These are phyloP conservation scores for Atopsyche davidsoni DNA, from an alignment of 1,140 invertebrate species.

Conservation along the genomic window DNA sequence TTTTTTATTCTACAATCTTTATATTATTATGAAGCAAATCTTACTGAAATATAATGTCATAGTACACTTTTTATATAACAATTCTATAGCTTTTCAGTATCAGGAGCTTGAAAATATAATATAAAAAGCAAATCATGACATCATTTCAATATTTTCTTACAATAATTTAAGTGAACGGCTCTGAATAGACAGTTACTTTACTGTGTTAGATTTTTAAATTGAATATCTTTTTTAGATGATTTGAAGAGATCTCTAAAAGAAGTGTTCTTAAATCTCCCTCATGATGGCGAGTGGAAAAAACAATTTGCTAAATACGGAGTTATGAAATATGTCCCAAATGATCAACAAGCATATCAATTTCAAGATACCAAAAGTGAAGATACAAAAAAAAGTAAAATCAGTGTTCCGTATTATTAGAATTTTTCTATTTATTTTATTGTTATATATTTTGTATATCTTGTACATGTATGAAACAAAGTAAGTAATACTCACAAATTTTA, in stretches of 20 bases:
- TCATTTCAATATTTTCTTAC: neutral
- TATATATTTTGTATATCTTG: conserved; percentile 43
- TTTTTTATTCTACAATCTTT: too few species aligned
- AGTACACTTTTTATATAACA: too few species aligned
- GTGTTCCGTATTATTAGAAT: conserved; percentile 54
- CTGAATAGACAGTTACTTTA: too few species aligned
- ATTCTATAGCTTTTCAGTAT: too few species aligned
- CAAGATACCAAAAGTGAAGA: conserved; percentile 43
- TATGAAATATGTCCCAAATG: conserved; percentile 47
- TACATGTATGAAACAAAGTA: conserved; percentile 26
- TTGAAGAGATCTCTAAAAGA: conserved; percentile 44
- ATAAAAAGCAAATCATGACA: neutral
- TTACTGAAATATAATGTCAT: too few species aligned
- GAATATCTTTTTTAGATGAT: conserved; percentile 37
- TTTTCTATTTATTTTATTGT: conserved; percentile 37
- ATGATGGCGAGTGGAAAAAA: conserved; percentile 42
- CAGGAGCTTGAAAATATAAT: too few species aligned
- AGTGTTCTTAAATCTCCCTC: conserved; percentile 41
- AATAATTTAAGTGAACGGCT: neutral
- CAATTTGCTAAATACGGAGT: conserved; percentile 48
- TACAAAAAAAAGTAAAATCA: conserved; percentile 47
- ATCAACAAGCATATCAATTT: conserved; percentile 45
- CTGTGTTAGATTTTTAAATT: too few species aligned
- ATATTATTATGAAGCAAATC: too few species aligned
- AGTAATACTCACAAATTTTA: too few species aligned